Percentiles rank a stretch among this genome's conserved stretches.
Evolutionary conservation across 2,113 vertebrate species (phyloP).

Genomic region (Labrus mixtus): DNA sequence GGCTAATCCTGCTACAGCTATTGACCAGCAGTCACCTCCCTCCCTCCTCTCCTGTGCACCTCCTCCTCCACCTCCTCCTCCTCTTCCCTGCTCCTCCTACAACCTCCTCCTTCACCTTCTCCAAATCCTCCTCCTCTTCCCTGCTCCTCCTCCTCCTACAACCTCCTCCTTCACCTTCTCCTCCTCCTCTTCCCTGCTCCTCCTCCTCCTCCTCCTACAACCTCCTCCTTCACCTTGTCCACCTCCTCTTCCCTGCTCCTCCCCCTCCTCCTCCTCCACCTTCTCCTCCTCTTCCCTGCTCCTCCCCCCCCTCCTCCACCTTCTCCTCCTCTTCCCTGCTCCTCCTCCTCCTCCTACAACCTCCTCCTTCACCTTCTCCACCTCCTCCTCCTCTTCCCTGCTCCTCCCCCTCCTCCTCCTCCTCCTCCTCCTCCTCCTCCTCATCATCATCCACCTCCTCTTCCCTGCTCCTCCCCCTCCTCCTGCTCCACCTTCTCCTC

Average conservation of each 20-base stretch:
- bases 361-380: no score
- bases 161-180: background rate
- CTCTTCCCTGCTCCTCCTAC: no score
- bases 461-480: background rate
- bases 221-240: no score
- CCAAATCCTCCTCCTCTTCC: no score
- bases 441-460: background rate
- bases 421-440: background rate
- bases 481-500: no score
- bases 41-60: no score
- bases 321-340: background rate
- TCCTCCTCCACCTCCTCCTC: background rate
- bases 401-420: no score
- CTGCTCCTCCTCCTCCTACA: background rate
- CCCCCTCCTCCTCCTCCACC: background rate
- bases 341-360: background rate
- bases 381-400: background rate
- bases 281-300: background rate
- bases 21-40: no score
- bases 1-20: no score
- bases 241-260: background rate
- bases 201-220: no score
- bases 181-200: background rate
- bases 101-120: no score
- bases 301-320: background rate